Base-by-base conservation (phyloP, 2,888 invertebrate genomes). In the Drosophila melanosoma region DNA sequence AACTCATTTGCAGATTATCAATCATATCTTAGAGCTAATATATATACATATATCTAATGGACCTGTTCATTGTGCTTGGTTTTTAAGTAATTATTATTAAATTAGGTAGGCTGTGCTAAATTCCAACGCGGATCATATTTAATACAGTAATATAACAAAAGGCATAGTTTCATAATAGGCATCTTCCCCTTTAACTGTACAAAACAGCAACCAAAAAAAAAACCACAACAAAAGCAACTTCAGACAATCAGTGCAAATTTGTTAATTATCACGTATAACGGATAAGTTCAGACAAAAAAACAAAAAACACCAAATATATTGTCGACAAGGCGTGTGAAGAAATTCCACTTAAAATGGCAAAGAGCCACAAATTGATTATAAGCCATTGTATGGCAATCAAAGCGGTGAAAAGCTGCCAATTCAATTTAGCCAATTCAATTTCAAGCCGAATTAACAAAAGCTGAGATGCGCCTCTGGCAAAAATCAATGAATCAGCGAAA, bases 191-290 rank as follows among this genome's bases (percentile, higher is more conserved):
- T 38, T 48, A 67, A 67, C 69, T 56, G 65, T 48, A 56, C 51
- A 40, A 36, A 38, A 49, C 38, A 42, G 35, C 32, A 45, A 45
- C 3, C 20, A 29, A 29, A 29, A 29, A 26, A 53, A 65, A 15
- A 53, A 20, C 33, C 62, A n/a, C 33, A 53, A 26, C 33, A 45
- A 45, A 45, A 45, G 45, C 29, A 64, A 29, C 49, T 29, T 36
- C 33, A 29, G 58, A 38, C 62, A 62, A 73, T 65, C 58, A 59
- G 59, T 74, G 84, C 87, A 69, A 85, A 88, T 78, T 75, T 59
- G 75, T 72, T 88, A 88, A 87, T 85, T 88, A 85, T 74, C 82
- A 80, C 89, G 84, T 83, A 54, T 63, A 69, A 58, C 67, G 67
- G 69, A 57, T 65, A 42, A 36, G 54, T 48, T 58, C 67, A 52